Percentiles rank a stretch among this genome's conserved stretches.
These are phyloP conservation scores for Leptarthrus brevirostris DNA, from an alignment of 2,888 invertebrate genomes.

Conservation along the genomic window DNA sequence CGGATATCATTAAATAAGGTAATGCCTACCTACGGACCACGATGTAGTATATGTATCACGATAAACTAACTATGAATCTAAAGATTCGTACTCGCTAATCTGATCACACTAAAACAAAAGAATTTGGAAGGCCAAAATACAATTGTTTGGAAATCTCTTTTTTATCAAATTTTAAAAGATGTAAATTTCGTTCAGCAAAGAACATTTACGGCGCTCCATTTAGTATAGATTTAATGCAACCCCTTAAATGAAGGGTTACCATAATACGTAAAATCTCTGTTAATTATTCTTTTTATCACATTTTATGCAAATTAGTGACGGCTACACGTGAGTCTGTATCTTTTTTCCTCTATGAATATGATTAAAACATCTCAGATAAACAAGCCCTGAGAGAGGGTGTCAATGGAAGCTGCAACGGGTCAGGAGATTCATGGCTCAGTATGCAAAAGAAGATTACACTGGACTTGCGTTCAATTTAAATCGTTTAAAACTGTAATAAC, in stretches of 20 bases:
- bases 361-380: slow-evolving; percentile 30
- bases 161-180: too few relatives aligned
- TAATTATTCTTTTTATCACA: slow-evolving; percentile 39
- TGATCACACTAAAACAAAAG: too few relatives aligned
- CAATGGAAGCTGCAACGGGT: not conserved
- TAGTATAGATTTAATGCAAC: not conserved
- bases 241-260: not conserved
- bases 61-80: too few relatives aligned
- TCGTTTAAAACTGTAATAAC: slow-evolving; percentile 57
- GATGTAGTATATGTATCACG: too few relatives aligned
- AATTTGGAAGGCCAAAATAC: too few relatives aligned
- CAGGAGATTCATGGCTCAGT: slow-evolving; percentile 50
- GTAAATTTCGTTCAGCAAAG: too few relatives aligned
- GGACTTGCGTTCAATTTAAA: slow-evolving; percentile 58
- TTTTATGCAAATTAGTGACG: slow-evolving; percentile 51
- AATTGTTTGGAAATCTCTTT: too few relatives aligned
- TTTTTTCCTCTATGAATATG: slow-evolving; percentile 39
- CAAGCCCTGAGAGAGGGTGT: slow-evolving; percentile 12
- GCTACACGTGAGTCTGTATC: slow-evolving; percentile 20
- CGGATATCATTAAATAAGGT: too few relatives aligned
- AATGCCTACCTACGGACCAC: too few relatives aligned
- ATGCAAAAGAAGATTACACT: slow-evolving; percentile 55
- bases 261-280: slow-evolving; percentile 1
- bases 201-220: too few relatives aligned
- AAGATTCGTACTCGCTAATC: too few relatives aligned